Evolutionary conservation across 1,140 invertebrate species (phyloP), one percentile per base, ranked within the genome.

Genomic region (Ceratina japonica): DNA sequence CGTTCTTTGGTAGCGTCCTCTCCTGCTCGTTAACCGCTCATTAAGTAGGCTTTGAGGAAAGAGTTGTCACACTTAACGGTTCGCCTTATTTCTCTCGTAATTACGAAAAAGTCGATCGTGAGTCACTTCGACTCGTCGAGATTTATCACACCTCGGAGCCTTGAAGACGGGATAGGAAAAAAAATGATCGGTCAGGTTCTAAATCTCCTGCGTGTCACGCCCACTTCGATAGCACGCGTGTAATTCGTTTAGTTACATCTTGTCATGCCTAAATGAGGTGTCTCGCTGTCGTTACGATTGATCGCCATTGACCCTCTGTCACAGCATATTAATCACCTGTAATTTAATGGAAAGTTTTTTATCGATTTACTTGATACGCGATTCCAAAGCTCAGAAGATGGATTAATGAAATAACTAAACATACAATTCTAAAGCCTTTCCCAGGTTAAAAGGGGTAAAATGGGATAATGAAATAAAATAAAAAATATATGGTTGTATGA

Each of bases 211-310:
- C n/a, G n/a, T n/a, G n/a, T 59, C 44, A 20, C 51, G 20, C 37
- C 74, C 2, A 4, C 1, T 31, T 31, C 22, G 22, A 51, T 20
- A n/a, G 8, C 13, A 61, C 44, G 31, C 56, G 54, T 20, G 64
- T 52, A 70, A 70, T 76, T 68, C 74, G 22, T 75, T 75, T 61
- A 59, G 37, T 59, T 61, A 49, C 65, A 69, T 15, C 37, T 61
- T 76, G 64, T 69, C 31, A 61, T 16, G 62, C 20, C n/a, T 12
- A 2, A 13, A 4, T 13, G 22, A 58, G 5, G 49, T 63, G 10
- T 44, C 0, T 10, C 2, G 10, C 10, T 44, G 3, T 44, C 5
- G 10, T 44, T 44, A 44, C 37, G 1, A 44, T 44, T 10, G 37
- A 37, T 37, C 7, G 37, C 7, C 37, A 37, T 37, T 7, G 7